Evolutionary conservation across 2,888 invertebrate genomes (phyloP).

Genomic region (Petrolisthes cinctipes): DNA sequence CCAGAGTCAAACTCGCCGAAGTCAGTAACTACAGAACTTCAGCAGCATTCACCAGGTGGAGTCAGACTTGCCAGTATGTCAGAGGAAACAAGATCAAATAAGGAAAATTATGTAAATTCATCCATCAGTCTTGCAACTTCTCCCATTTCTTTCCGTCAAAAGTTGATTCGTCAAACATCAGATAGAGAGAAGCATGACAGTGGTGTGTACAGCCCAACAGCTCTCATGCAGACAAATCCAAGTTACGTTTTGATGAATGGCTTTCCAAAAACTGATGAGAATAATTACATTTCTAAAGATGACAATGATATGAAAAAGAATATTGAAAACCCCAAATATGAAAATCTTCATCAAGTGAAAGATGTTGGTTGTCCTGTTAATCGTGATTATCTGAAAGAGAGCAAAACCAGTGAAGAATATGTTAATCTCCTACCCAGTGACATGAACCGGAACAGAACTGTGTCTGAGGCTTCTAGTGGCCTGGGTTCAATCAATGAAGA

Average conservation of each 20-base stretch:
- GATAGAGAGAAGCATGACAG: constrained; percentile 51
- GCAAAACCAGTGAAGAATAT: constrained; percentile 28
- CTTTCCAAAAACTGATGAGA: constrained; percentile 36
- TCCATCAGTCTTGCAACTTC: background rate
- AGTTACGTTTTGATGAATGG: constrained; percentile 33
- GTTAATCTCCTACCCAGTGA: constrained; percentile 38
- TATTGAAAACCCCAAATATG: background rate
- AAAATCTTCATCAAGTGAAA: constrained; percentile 1
- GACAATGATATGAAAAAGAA: background rate
- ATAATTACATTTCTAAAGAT: constrained; percentile 34
- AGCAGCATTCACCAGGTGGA: background rate
- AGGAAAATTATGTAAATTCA: background rate
- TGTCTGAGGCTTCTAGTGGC: constrained; percentile 50
- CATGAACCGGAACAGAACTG: constrained; percentile 17
- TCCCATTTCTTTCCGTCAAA: background rate
- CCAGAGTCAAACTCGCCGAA: background rate
- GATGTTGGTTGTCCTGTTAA: background rate
- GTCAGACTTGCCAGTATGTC: background rate
- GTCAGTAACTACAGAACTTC: background rate
- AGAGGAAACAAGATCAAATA: background rate
- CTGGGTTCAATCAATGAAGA: constrained; percentile 40
- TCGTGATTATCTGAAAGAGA: constrained; percentile 19
- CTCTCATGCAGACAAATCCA: constrained; percentile 41
- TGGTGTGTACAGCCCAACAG: constrained; percentile 51
- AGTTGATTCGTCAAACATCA: background rate